These are phyloP conservation scores for Harpagifer antarcticus DNA, from an alignment of 2,797 vertebrate species.

Conservation along the genomic window DNA sequence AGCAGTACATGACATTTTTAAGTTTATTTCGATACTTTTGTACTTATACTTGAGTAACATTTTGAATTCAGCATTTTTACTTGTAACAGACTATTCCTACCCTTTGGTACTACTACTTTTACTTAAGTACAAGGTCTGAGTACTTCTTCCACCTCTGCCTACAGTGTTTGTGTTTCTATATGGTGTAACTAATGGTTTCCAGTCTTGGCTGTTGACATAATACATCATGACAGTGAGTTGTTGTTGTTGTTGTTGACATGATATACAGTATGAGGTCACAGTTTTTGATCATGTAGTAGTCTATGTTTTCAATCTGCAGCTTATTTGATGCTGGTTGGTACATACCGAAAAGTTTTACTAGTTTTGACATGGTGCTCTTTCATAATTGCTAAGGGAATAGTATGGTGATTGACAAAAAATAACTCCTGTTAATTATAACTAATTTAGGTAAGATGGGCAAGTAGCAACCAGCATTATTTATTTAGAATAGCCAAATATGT, in stretches of 20 bases:
- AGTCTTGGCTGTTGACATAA: conserved; percentile 7
- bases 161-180: not conserved
- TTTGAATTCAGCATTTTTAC: too few relatives aligned
- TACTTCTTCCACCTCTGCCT: too few relatives aligned
- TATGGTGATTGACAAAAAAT: not conserved
- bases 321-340: not conserved
- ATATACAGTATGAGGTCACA: not conserved
- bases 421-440: not conserved
- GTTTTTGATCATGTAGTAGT: not conserved
- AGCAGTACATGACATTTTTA: too few relatives aligned
- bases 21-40: too few relatives aligned
- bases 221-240: not conserved
- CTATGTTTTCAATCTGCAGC: not conserved
- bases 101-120: too few relatives aligned
- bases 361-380: not conserved
- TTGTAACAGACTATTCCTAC: too few relatives aligned
- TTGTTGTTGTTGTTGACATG: not conserved
- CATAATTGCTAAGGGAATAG: not conserved
- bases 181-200: conserved; percentile 18
- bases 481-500: not conserved
- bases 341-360: not conserved
- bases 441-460: not conserved
- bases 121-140: too few relatives aligned
- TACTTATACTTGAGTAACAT: too few relatives aligned
- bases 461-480: not conserved